A percentile compares a stretch with the other conserved stretches of the same genome.
These are phyloP conservation scores for Rhagium mordax DNA, from an alignment of 2,888 invertebrate genomes.

Conservation along the genomic window DNA sequence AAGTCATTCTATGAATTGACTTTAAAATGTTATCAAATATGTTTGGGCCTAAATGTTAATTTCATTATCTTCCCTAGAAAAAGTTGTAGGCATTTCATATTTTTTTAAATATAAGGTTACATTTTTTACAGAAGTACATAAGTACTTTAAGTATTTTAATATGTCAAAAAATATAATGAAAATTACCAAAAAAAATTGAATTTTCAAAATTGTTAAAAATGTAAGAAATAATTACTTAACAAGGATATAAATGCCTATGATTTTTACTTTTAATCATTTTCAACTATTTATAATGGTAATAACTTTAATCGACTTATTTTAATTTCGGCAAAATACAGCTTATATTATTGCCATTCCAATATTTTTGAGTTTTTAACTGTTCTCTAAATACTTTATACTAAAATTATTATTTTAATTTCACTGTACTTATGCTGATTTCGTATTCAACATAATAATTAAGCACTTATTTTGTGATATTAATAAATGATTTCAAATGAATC, in stretches of 20 bases:
- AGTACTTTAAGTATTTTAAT: background rate
- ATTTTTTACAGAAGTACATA: background rate
- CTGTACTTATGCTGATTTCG: background rate
- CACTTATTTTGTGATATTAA: background rate
- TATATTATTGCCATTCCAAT: background rate
- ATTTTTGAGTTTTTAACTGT: background rate
- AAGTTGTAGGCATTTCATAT: constrained; percentile 17
- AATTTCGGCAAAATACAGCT: background rate
- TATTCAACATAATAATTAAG: background rate
- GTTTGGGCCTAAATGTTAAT: constrained; percentile 53
- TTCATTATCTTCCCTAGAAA: constrained; percentile 32
- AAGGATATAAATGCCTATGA: background rate
- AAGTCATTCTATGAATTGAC: constrained; percentile 67
- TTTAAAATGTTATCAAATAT: constrained; percentile 52
- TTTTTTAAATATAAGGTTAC: background rate
- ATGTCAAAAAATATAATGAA: background rate
- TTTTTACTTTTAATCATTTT: background rate
- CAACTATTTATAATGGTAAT: background rate
- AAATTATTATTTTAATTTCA: background rate
- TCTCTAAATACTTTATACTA: background rate
- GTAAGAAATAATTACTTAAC: background rate
- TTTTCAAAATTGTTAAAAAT: background rate
- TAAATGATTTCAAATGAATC: background rate
- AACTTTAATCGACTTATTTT: no score
- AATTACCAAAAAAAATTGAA: background rate